phyloP scores from a whole-genome alignment of 2,797 vertebrate genomes.

The Falco rusticolus region DNA sequence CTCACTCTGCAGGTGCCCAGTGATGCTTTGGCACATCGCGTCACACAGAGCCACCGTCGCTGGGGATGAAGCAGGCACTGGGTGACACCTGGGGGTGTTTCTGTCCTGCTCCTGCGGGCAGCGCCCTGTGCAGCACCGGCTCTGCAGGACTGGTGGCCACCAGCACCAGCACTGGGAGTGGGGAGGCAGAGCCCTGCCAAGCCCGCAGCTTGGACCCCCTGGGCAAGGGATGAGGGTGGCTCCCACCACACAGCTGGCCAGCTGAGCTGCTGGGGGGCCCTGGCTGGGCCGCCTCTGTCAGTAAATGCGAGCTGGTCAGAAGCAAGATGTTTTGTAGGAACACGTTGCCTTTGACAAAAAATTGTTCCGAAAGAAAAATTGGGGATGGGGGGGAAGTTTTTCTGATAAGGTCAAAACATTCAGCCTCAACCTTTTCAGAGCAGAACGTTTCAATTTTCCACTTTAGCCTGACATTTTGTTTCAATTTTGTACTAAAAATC shows the following conservation, averaged over 20 bases:
- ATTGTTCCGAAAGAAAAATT: not conserved
- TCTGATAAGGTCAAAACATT: slow-evolving; percentile 42
- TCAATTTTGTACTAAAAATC: not conserved
- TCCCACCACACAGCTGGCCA: not conserved
- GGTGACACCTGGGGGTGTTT: not conserved
- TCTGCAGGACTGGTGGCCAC: not conserved
- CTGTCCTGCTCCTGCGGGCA: not conserved
- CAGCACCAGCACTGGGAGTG: not conserved
- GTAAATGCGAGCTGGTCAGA: not conserved
- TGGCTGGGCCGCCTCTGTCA: rapidly evolving
- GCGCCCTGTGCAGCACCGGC: not conserved
- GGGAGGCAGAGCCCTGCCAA: too few relatives aligned
- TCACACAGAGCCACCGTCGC: rapidly evolving
- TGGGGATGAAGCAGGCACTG: rapidly evolving
- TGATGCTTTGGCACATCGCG: rapidly evolving
- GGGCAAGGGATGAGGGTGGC: not conserved
- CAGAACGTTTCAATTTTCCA: slow-evolving; percentile 11
- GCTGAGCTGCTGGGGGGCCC: not conserved
- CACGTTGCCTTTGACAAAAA: not conserved
- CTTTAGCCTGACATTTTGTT: not conserved
- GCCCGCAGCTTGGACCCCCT: not conserved
- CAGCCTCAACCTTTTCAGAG: slow-evolving; percentile 35
- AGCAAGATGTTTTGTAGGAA: not conserved
- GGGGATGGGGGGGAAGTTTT: not conserved
- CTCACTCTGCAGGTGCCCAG: rapidly evolving